Evolutionary conservation across 2,797 vertebrate genomes (phyloP), one percentile per base, ranked within the genome.

Genomic region (Rhinatrema bivittatum): DNA sequence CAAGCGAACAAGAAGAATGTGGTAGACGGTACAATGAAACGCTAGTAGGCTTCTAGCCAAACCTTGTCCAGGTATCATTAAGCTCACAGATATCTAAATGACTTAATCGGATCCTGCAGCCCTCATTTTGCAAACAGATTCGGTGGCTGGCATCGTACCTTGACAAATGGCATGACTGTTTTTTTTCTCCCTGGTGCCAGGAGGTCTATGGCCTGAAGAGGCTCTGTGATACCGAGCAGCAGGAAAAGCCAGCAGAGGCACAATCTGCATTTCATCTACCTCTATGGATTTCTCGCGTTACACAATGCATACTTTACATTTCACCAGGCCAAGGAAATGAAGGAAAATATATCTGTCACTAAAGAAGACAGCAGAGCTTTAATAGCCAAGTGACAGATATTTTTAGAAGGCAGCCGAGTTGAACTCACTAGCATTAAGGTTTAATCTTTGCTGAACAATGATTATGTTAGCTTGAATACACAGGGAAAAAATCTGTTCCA

Each of bases 151-250:
- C 78, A 81, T 64, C 55, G 4, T 46, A 69, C 42, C 63, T 70
- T 48, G 55, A 73, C 67, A 63, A 78, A 15, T 40, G 68, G 58
- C 50, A 12, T 42, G 42, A 32, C 19, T 24, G 29, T 34, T 54
- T 51, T 56, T 39, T 55, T 64, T 63, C 60, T 47, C 57, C 21
- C 45, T 70, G 78, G 82, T 85, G 81, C 81, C 79, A 67, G 62
- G 63, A 79, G 76, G 83, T 84, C 83, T 85, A 68, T 68, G 36
- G 65, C 61, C 63, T 48, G 43, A 20, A 51, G 49, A 56, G 68
- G 57, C 33, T 35, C 19, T 2, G 60, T 42, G 68, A 62, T 39
- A 47, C 50, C 44, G 12, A 46, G 52, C 43, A 44, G 67, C 66
- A 70, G 60, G 46, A 42, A 68, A 72, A 74, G 66, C 68, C 60